Evolutionary conservation across 2,888 invertebrate species (phyloP).

Genomic region (Oasisia sp.): DNA sequence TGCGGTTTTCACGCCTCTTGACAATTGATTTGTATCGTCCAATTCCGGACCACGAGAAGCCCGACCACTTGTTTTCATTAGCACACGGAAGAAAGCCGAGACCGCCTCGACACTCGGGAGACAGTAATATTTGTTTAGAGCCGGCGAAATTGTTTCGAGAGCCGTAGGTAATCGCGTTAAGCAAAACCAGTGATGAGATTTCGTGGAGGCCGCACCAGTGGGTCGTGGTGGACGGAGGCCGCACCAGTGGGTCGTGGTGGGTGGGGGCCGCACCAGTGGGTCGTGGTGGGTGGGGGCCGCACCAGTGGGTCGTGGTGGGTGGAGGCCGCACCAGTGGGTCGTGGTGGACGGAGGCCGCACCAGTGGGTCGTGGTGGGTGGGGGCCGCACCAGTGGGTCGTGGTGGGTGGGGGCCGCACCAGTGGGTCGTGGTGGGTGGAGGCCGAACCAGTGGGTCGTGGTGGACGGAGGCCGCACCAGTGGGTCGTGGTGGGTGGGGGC

Average conservation of each 20-base stretch:
- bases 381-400: no score
- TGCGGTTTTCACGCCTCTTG: background rate
- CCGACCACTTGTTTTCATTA: background rate
- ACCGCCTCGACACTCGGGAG: background rate
- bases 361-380: no score
- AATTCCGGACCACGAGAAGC: background rate
- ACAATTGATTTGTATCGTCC: background rate
- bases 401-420: no score
- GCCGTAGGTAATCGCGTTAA: background rate
- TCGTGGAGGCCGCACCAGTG: background rate
- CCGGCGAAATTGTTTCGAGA: background rate
- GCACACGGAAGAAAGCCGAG: background rate
- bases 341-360: no score
- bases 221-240: background rate
- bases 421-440: no score
- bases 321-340: no score
- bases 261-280: no score
- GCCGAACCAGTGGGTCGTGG: no score
- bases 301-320: no score
- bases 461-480: background rate
- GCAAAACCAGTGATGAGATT: background rate
- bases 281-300: no score
- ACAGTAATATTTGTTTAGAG: background rate
- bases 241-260: no score
- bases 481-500: background rate